These are phyloP conservation scores for Pelobates cultripes DNA, from an alignment of 2,797 vertebrate genomes.

Conservation along the genomic window DNA sequence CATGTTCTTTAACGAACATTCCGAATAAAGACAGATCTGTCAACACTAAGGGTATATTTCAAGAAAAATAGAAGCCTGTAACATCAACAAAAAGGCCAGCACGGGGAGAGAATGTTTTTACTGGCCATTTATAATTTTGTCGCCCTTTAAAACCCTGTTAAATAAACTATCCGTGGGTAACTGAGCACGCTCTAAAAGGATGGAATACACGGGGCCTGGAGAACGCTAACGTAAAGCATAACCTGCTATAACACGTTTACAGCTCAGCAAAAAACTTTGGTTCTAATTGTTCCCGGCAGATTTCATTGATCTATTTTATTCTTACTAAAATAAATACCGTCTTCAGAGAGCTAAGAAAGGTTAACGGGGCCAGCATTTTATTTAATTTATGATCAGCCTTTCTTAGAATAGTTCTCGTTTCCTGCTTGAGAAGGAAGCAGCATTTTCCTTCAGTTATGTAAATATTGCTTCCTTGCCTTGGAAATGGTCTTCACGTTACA, in stretches of 20 bases:
- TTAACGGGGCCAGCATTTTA: constrained; percentile 60
- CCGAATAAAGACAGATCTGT: constrained; percentile 49
- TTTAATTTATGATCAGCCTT: constrained; percentile 66
- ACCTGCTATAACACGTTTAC: no score
- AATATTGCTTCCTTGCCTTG: constrained; percentile 69
- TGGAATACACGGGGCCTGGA: not conserved
- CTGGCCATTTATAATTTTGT: constrained; percentile 16
- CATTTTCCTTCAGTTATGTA: constrained; percentile 73
- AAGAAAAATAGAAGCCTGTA: constrained; percentile 40
- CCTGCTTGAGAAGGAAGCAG: constrained; percentile 73
- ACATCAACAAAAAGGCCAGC: constrained; percentile 30
- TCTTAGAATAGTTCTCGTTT: constrained; percentile 75
- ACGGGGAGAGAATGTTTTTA: constrained; percentile 10
- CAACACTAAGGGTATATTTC: constrained; percentile 46
- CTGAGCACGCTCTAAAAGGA: not conserved
- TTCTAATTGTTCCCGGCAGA: not conserved
- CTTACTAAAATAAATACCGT: constrained; percentile 67
- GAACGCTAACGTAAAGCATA: no score
- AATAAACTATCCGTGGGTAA: no score
- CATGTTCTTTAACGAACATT: constrained; percentile 8
- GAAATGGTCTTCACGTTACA: constrained; percentile 64
- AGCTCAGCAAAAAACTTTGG: not conserved
- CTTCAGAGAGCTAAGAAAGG: constrained; percentile 68
- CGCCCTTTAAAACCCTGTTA: not conserved
- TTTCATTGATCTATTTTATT: constrained; percentile 64